A percentile compares a stretch with the other conserved stretches of the same genome.
Conservation (phyloP, 2,888 invertebrate genomes). For the Papilio protenor region DNA sequence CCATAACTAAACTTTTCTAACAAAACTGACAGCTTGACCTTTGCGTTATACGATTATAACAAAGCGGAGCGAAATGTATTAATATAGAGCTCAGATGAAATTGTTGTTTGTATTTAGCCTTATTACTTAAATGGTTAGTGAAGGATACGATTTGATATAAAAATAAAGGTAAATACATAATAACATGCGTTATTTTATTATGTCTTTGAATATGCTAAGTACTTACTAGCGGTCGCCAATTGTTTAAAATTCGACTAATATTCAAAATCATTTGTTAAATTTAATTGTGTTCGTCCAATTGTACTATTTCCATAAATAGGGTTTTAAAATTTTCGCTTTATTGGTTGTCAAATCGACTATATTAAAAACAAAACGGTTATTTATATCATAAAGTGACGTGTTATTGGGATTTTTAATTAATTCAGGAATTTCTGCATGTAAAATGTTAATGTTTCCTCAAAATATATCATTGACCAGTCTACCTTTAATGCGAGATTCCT, state of each 20-base stretch:
- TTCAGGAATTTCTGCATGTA: not conserved
- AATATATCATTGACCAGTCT: constrained; percentile 43
- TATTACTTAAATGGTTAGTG: not conserved
- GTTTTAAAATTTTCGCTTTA: too few species aligned
- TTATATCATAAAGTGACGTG: not conserved
- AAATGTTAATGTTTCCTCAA: constrained; percentile 33
- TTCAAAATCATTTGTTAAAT: too few species aligned
- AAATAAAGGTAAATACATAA: not conserved
- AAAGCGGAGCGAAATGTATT: constrained; percentile 44
- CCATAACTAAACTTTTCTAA: constrained; percentile 55
- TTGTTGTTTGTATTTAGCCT: not conserved
- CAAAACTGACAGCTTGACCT: constrained; percentile 54
- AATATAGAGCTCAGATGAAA: not conserved
- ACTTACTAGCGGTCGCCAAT: too few species aligned
- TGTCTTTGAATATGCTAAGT: too few species aligned
- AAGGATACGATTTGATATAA: not conserved
- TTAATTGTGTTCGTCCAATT: too few species aligned
- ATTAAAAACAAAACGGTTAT: too few species aligned
- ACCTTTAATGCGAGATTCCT: constrained; percentile 52
- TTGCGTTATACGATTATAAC: constrained; percentile 44
- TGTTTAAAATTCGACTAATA: too few species aligned
- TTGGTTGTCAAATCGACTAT: too few species aligned
- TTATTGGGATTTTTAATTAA: not conserved
- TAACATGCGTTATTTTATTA: too few species aligned
- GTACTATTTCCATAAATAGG: too few species aligned